These are phyloP conservation scores for Chironomus tepperi DNA, from an alignment of 1,140 invertebrate species.

Conservation along the genomic window DNA sequence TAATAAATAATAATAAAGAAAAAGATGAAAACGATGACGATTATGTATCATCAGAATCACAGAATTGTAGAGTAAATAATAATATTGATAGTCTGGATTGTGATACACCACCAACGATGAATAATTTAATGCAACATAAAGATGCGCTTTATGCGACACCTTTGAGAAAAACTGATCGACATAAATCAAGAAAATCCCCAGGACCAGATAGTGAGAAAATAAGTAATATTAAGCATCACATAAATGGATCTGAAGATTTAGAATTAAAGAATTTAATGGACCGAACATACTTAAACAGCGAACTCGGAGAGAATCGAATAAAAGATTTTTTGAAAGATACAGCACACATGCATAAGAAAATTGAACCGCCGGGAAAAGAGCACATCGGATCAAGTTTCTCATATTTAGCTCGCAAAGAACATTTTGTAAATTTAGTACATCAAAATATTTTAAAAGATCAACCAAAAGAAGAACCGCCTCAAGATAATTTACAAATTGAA, in stretches of 20 bases:
- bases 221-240: conserved; percentile 1
- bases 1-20: neutral
- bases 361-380: conserved; percentile 33
- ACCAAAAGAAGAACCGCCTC: conserved; percentile 12
- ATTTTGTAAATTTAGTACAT: conserved; percentile 39
- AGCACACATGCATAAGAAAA: conserved; percentile 38
- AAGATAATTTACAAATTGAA: conserved; percentile 28
- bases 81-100: no score
- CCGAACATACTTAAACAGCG: conserved; percentile 28
- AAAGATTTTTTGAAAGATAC: conserved; percentile 40
- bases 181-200: conserved; percentile 29
- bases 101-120: neutral
- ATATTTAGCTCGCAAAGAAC: conserved; percentile 37
- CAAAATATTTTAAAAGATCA: conserved; percentile 32
- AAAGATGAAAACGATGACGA: neutral
- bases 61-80: no score
- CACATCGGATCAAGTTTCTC: conserved; percentile 35
- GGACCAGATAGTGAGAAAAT: neutral
- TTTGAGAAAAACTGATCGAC: conserved; percentile 38
- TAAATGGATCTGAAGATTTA: conserved; percentile 27
- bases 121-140: conserved; percentile 28
- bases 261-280: conserved; percentile 34
- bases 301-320: conserved; percentile 38
- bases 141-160: conserved; percentile 40
- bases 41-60: neutral